Percentiles rank a stretch among this genome's conserved stretches.
phyloP scores from a whole-genome alignment of 2,888 invertebrate genomes.

The Trissolcus japonicus region DNA sequence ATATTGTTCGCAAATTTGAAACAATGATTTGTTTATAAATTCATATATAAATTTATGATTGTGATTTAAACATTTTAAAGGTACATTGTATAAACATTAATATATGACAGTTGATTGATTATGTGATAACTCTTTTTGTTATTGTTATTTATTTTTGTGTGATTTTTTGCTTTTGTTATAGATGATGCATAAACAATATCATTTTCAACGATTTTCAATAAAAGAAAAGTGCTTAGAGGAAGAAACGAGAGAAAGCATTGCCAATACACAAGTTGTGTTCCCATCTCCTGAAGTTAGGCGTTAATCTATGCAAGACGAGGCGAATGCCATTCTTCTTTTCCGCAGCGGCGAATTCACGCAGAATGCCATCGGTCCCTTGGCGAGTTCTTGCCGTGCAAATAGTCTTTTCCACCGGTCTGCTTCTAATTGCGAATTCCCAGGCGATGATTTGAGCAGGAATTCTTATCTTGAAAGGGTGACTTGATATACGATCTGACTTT shows the following conservation, averaged over 20 bases:
- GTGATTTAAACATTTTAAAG: no score
- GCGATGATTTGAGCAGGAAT: constrained; percentile 61
- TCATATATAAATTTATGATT: no score
- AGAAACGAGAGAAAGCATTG: constrained; percentile 4
- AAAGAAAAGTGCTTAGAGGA: no score
- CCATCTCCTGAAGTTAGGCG: constrained; percentile 29
- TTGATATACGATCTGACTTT: constrained; percentile 31
- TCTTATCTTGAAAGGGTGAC: constrained; percentile 43
- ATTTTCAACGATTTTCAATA: no score
- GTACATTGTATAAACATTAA: no score
- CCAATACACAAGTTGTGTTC: constrained; percentile 37
- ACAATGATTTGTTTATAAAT: no score
- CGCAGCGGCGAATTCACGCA: constrained; percentile 50
- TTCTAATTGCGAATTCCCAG: constrained; percentile 64
- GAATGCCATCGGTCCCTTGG: constrained; percentile 52
- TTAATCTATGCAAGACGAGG: constrained; percentile 54
- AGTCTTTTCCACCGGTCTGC: constrained; percentile 46
- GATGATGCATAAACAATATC: no score
- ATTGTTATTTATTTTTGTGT: no score
- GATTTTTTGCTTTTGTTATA: no score
- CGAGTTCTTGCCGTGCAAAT: constrained; percentile 50
- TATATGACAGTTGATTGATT: no score
- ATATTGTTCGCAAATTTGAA: no score
- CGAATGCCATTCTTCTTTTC: constrained; percentile 59
- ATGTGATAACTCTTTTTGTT: no score